phyloP scores from a whole-genome alignment of 2,888 invertebrate species.

The Steinernema carpocapsae region DNA sequence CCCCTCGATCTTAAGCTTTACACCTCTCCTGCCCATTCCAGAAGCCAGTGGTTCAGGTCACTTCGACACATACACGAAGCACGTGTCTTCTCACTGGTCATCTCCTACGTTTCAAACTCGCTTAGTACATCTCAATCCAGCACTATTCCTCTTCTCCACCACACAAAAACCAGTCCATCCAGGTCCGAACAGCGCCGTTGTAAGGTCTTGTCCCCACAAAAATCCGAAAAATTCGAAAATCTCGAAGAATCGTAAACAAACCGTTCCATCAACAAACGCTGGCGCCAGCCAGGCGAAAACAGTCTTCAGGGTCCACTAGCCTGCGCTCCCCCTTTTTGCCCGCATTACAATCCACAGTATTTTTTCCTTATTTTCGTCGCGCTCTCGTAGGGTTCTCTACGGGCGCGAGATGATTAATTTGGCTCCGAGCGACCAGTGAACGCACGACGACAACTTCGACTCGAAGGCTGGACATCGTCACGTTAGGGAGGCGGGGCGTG shows the following conservation, averaged over 20 bases:
- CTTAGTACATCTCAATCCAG: not conserved
- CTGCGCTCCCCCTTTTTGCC: not conserved
- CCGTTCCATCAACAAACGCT: not conserved
- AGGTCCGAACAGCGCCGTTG: constrained; percentile 1
- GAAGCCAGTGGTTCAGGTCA: constrained; percentile 20
- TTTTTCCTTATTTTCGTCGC: constrained; percentile 16
- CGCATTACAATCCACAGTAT: not conserved
- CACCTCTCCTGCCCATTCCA: not conserved
- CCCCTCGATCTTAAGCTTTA: too few relatives aligned
- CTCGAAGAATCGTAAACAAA: constrained; percentile 11
- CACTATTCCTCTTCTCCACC: not conserved
- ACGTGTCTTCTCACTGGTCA: not conserved
- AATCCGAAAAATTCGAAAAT: not conserved
- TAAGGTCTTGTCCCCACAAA: not conserved
- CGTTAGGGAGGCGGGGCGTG: not conserved
- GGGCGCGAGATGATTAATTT: constrained; percentile 10
- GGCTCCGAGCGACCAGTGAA: constrained; percentile 22
- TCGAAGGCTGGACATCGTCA: constrained; percentile 9
- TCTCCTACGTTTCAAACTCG: not conserved
- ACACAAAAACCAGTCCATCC: constrained; percentile 11
- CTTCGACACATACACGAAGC: not conserved
- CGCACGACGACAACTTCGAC: not conserved
- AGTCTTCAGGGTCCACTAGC: too few relatives aligned
- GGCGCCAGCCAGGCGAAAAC: not conserved
- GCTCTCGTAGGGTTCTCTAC: not conserved